Evolutionary conservation across 2,113 vertebrate species (phyloP).

Genomic region (Sinocyclocheilus anophthalmus): DNA sequence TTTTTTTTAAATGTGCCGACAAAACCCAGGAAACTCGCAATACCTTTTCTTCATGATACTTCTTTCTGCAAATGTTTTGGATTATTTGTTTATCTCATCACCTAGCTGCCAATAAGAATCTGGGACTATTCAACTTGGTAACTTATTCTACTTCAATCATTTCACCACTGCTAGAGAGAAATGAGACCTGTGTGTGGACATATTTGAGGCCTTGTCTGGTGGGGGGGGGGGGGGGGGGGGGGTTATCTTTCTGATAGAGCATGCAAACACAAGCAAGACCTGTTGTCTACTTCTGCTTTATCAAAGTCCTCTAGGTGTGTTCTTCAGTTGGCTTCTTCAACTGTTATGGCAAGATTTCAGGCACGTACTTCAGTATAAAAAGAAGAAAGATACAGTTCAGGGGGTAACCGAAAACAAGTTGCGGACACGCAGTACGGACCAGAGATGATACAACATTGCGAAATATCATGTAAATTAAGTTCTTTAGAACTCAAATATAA

Average conservation of each 20-base stretch:
- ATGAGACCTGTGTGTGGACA: conserved; percentile 53
- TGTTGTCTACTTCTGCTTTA: conserved; percentile 53
- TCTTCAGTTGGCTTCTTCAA: conserved; percentile 22
- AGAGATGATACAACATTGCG: background rate
- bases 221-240: too few relatives aligned
- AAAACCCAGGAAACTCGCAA: background rate
- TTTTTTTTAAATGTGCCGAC: conserved; percentile 33
- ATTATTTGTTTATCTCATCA: background rate
- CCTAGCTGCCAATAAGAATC: background rate
- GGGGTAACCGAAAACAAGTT: too few relatives aligned
- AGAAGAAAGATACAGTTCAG: background rate
- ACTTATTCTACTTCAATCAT: background rate
- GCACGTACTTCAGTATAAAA: background rate
- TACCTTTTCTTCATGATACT: background rate
- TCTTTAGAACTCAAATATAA: background rate
- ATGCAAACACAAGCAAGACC: conserved; percentile 57
- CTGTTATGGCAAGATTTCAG: conserved; percentile 6
- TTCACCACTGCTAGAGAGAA: conserved; percentile 34
- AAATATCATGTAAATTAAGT: background rate
- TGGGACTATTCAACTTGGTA: background rate
- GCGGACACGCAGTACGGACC: too few relatives aligned
- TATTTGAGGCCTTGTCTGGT: conserved; percentile 57
- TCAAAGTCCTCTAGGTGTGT: conserved; percentile 63
- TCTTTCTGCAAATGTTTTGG: background rate
- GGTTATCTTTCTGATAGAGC: conserved; percentile 61